Conservation (phyloP, 2,113 vertebrate species). For the Euleptes europaea region DNA sequence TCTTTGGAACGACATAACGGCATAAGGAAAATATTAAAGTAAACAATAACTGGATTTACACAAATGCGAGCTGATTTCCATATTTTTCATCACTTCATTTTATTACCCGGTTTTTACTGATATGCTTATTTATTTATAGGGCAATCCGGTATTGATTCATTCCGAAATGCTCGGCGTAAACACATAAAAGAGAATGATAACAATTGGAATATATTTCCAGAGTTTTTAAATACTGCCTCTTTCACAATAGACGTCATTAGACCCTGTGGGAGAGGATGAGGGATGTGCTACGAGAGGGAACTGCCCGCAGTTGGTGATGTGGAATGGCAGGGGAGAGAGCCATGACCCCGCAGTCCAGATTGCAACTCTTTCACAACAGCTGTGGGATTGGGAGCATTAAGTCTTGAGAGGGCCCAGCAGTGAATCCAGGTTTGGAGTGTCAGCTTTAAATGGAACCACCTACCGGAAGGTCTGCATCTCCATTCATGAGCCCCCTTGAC, state of each 20-base stretch:
- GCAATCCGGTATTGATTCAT: constrained; percentile 75
- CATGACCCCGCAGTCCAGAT: accelerated
- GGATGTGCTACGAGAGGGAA: background rate
- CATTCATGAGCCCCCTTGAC: too few species aligned
- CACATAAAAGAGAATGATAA: constrained; percentile 69
- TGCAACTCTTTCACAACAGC: background rate
- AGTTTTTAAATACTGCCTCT: constrained; percentile 68
- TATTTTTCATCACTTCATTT: constrained; percentile 76
- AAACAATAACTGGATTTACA: constrained; percentile 74
- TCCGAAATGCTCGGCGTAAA: constrained; percentile 66
- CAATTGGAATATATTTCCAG: constrained; percentile 67
- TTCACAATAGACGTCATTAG: constrained; percentile 57
- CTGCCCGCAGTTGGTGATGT: accelerated
- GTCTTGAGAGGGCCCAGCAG: accelerated
- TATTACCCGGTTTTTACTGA: constrained; percentile 69
- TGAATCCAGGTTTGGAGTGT: background rate
- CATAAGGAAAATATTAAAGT: constrained; percentile 68
- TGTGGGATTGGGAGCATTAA: constrained; percentile 2
- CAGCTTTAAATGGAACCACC: too few species aligned
- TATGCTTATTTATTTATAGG: constrained; percentile 76
- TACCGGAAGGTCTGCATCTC: too few species aligned
- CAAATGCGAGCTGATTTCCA: constrained; percentile 72
- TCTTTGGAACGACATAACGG: constrained; percentile 54
- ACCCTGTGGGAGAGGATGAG: background rate
- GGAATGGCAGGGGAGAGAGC: background rate